A percentile compares a stretch with the other conserved stretches of the same genome.
These are phyloP conservation scores for Ariolimax columbianus DNA, from an alignment of 2,888 invertebrate genomes.

Conservation along the genomic window DNA sequence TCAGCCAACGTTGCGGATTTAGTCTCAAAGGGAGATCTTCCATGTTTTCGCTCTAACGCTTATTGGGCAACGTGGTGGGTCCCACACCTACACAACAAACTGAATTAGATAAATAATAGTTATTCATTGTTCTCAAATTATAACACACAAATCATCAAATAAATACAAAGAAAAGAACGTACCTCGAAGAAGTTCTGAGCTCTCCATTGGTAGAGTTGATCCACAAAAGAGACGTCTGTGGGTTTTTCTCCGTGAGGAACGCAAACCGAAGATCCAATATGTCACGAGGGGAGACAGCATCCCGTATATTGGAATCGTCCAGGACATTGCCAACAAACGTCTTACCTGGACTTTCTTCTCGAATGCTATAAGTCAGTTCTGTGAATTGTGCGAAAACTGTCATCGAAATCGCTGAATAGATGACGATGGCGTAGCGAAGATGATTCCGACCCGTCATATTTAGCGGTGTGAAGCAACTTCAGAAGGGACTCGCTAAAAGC, in stretches of 20 bases:
- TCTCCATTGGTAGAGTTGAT: constrained; percentile 91
- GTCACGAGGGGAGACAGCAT: constrained; percentile 54
- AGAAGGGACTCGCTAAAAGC: no score
- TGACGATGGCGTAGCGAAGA: neutral
- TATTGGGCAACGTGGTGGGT: no score
- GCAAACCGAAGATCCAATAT: constrained; percentile 60
- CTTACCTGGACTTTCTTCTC: constrained; percentile 67
- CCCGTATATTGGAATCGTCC: constrained; percentile 77
- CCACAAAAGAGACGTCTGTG: constrained; percentile 83
- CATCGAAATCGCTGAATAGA: neutral
- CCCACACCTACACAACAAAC: no score
- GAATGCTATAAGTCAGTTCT: constrained; percentile 60
- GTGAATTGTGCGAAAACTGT: constrained; percentile 17
- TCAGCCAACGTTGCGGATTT: no score
- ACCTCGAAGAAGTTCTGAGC: constrained; percentile 82
- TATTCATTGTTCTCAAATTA: no score
- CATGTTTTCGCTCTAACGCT: no score
- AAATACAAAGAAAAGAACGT: no score
- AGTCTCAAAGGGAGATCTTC: no score
- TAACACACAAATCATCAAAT: no score
- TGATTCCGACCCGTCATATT: neutral
- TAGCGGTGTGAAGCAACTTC: no score
- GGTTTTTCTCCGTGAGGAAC: constrained; percentile 57
- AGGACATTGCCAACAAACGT: constrained; percentile 67
- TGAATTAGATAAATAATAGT: no score